Evolutionary conservation across 2,797 vertebrate genomes (phyloP).

Genomic region (Erethizon dorsatum): DNA sequence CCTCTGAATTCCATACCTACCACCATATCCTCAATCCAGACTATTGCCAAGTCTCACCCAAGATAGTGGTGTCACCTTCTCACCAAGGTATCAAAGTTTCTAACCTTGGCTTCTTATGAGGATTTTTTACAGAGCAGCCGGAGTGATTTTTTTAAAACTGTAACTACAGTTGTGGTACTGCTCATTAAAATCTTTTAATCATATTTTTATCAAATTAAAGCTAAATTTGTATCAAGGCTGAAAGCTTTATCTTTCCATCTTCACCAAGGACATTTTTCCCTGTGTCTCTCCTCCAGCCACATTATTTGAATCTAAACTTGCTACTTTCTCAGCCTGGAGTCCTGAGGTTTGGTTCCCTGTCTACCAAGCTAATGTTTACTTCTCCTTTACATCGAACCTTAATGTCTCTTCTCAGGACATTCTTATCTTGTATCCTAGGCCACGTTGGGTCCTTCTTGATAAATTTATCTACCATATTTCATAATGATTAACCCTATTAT

Average conservation of each 20-base stretch:
- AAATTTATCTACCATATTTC: neutral
- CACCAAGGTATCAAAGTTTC: neutral
- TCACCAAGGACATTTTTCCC: neutral
- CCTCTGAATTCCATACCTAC: neutral
- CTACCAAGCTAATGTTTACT: neutral
- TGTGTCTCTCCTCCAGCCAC: neutral
- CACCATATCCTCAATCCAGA: neutral
- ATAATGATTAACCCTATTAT: neutral
- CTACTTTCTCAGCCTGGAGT: neutral
- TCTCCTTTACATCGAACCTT: neutral
- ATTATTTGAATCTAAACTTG: neutral
- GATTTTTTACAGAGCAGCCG: neutral
- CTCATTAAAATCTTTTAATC: neutral
- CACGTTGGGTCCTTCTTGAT: neutral
- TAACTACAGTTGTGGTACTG: neutral
- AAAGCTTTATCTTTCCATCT: neutral
- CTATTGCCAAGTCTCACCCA: neutral
- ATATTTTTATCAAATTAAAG: neutral
- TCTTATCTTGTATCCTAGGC: neutral
- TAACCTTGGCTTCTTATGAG: neutral
- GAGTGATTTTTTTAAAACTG: neutral
- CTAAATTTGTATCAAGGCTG: neutral
- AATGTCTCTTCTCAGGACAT: neutral
- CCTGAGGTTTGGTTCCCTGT: neutral
- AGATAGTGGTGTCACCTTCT: neutral